Evolutionary conservation across 1,140 invertebrate species (phyloP).

Genomic region (Saccostrea cuccullata): DNA sequence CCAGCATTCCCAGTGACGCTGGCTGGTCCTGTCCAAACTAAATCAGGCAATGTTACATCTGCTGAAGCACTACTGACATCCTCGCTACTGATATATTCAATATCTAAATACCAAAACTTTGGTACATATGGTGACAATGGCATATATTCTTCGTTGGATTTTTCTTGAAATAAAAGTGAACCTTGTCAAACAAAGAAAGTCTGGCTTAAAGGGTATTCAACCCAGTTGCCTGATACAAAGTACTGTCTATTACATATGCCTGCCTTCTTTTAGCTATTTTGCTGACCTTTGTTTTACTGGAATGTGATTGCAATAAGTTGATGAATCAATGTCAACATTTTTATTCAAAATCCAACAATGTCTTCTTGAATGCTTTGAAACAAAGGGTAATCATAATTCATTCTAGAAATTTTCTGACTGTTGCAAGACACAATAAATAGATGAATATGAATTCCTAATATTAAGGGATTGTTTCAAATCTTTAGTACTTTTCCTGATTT

Average conservation of each 20-base stretch:
- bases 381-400: neutral
- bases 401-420: neutral
- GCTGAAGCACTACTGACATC: neutral
- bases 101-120: neutral
- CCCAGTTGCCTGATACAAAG: neutral
- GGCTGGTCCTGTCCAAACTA: neutral
- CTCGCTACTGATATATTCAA: neutral
- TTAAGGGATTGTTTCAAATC: neutral
- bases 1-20: neutral
- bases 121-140: neutral
- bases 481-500: neutral
- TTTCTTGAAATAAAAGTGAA: neutral
- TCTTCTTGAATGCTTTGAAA: neutral
- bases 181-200: neutral
- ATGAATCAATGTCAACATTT: neutral
- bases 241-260: neutral
- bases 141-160: neutral
- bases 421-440: neutral
- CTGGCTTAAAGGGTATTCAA: neutral
- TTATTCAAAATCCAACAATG: neutral
- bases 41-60: neutral
- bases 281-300: neutral
- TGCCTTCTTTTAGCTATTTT: neutral
- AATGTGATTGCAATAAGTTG: neutral
- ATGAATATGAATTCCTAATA: neutral